Conservation (phyloP, 2,888 invertebrate species). For the Caenorhabditis macrosperma region DNA sequence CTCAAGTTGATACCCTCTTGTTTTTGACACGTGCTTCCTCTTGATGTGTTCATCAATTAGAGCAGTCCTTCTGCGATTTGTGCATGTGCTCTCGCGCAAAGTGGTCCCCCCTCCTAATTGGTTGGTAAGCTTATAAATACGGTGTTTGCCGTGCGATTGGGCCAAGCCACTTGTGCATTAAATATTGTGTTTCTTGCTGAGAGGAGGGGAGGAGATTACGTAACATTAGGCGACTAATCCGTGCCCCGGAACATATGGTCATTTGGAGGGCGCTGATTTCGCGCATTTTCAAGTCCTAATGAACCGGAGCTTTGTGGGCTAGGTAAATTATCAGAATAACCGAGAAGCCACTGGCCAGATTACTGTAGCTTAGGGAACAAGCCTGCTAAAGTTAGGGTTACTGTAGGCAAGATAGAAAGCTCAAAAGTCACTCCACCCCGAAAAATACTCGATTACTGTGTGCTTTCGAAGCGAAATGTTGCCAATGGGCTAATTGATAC, state of each 20-base stretch:
- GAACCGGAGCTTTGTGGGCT: too few relatives aligned
- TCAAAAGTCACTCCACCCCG: too few relatives aligned
- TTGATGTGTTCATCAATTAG: conserved; percentile 39
- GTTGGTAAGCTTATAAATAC: conserved; percentile 43
- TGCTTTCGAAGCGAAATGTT: too few relatives aligned
- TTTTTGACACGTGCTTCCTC: conserved; percentile 22
- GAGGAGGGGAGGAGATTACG: conserved; percentile 25
- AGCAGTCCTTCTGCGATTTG: not conserved
- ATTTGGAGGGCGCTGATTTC: conserved; percentile 17
- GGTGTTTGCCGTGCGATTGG: conserved; percentile 13
- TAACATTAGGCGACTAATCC: conserved; percentile 39
- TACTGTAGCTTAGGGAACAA: too few relatives aligned
- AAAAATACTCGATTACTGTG: too few relatives aligned
- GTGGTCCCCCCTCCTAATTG: conserved; percentile 34
- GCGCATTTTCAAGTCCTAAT: conserved; percentile 25
- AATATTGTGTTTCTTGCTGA: conserved; percentile 51
- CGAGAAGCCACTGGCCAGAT: not conserved
- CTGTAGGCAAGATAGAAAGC: too few relatives aligned
- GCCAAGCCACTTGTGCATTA: conserved; percentile 53
- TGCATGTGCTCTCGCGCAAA: conserved; percentile 7
- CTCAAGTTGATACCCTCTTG: conserved; percentile 3
- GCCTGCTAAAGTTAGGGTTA: too few relatives aligned
- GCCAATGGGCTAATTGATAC: conserved; percentile 54
- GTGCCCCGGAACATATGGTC: conserved; percentile 36
- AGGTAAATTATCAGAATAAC: too few relatives aligned